Base-by-base conservation (phyloP, 1,140 invertebrate genomes). In the Nasonia vitripennis region DNA sequence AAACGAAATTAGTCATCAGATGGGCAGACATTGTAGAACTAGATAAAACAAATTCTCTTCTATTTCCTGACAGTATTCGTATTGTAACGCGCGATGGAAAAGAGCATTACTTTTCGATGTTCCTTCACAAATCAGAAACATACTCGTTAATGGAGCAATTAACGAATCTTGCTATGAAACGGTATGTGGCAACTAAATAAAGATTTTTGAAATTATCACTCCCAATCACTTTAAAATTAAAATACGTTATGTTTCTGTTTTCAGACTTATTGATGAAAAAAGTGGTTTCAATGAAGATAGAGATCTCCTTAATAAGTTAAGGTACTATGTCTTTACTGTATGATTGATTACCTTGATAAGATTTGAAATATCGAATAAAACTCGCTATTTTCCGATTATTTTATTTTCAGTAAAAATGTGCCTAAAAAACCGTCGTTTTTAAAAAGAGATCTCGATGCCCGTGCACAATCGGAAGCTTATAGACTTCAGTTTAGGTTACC, bases 121-220 rank as follows among this genome's bases (percentile, higher is more conserved):
- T 99, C 90, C 92, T 98, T 77, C 96, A 96, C 89, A 97, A 97
- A 91, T 95, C 95, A 68, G 98, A 99, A 92, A 98, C 98, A 0
- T 99, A 97, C 93, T 94, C 95, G 70, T 92, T 99, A 82, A 99
- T 99, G 96, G 96, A 98, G 89, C 98, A 99, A 93, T 94, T 99
- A 62, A 97, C 98, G 74, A 99, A 99, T 94, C 96, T 99, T 93
- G 98, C 98, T 71, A 99, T 99, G 96, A 98, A 98, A 95, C 96
- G 98, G 95, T 96, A 93, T 93, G 95, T 92, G 75, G 79, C 62
- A 83, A 27, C 80, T 51, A 68, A 79, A 48, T 51, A 83, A 20
- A 62, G 17, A 62, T 14, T 62, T 62, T 85, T 83, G 75, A 41
- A 85, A 89, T 84, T 86, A 90, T 86, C 70, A 87, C 94, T 93